phyloP scores from a whole-genome alignment of 2,888 invertebrate species.

The Brachynemurus nebulosus region DNA sequence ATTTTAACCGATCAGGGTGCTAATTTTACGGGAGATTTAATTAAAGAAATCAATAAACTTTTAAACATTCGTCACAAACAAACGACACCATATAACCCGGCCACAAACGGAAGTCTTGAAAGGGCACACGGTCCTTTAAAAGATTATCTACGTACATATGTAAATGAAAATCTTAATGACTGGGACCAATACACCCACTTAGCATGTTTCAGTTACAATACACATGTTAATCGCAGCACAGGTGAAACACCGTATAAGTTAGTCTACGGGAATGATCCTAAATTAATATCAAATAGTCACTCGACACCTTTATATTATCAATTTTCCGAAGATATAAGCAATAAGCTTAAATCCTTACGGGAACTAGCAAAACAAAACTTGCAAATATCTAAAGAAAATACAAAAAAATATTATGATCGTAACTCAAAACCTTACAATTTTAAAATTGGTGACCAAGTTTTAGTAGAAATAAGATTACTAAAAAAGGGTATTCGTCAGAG shows the following conservation, averaged over 20 bases:
- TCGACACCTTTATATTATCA: conserved; percentile 6
- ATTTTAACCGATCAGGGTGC: no score
- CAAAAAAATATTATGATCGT: conserved; percentile 18
- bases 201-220: conserved; percentile 21
- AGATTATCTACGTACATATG: no score
- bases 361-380: no score
- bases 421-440: background rate
- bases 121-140: conserved; percentile 21
- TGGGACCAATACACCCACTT: conserved; percentile 20
- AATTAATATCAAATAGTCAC: conserved; percentile 15
- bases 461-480: background rate
- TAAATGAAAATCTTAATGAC: conserved; percentile 18
- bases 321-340: conserved; percentile 15
- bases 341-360: no score
- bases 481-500: background rate
- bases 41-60: conserved; percentile 18
- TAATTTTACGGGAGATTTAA: conserved; percentile 12
- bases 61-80: conserved; percentile 17
- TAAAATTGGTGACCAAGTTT: background rate
- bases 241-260: conserved; percentile 21
- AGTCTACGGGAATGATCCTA: conserved; percentile 19
- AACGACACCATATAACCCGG: conserved; percentile 17
- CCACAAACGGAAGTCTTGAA: conserved; percentile 20
- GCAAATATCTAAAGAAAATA: no score
- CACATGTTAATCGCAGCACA: conserved; percentile 20